phyloP scores from a whole-genome alignment of 2,888 invertebrate species.

The Proisotoma minuta region DNA sequence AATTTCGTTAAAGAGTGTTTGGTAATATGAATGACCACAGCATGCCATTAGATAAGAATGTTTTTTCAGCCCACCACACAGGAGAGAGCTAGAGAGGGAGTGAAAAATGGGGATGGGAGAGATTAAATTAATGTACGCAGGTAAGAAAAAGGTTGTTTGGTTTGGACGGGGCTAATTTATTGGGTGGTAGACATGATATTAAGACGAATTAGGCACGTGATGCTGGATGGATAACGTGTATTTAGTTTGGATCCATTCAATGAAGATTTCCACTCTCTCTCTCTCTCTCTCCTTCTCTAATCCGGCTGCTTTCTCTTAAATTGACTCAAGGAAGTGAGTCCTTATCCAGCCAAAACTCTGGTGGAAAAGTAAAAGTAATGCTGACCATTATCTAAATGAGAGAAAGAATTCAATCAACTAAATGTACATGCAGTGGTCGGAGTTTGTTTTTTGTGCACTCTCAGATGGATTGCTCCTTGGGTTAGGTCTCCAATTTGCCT shows the following conservation, averaged over 20 bases:
- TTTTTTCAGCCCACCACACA: no score
- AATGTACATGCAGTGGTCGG: conserved; percentile 34
- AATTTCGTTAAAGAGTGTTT: not conserved
- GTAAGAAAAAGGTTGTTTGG: conserved; percentile 1
- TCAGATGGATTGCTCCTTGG: conserved; percentile 40
- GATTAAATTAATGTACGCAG: conserved; percentile 1
- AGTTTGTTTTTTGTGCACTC: conserved; percentile 29
- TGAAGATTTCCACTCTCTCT: conserved; percentile 1
- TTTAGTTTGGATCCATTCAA: not conserved
- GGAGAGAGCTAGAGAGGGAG: not conserved
- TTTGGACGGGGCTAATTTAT: conserved; percentile 45
- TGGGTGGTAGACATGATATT: conserved; percentile 44
- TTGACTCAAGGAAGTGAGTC: conserved; percentile 10
- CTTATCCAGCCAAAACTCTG: conserved; percentile 14
- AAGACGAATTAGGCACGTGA: conserved; percentile 45
- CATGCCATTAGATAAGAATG: not conserved
- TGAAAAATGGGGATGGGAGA: not conserved
- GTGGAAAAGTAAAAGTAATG: conserved; percentile 29
- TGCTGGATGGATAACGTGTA: conserved; percentile 13
- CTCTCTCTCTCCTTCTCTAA: not conserved
- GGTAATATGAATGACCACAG: not conserved
- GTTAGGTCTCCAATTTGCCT: conserved; percentile 42
- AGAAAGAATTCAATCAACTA: conserved; percentile 47
- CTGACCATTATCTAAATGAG: conserved; percentile 47
- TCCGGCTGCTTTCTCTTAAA: conserved; percentile 12